Conservation (phyloP, 2,797 vertebrate species). For the Phalanger gymnotis region DNA sequence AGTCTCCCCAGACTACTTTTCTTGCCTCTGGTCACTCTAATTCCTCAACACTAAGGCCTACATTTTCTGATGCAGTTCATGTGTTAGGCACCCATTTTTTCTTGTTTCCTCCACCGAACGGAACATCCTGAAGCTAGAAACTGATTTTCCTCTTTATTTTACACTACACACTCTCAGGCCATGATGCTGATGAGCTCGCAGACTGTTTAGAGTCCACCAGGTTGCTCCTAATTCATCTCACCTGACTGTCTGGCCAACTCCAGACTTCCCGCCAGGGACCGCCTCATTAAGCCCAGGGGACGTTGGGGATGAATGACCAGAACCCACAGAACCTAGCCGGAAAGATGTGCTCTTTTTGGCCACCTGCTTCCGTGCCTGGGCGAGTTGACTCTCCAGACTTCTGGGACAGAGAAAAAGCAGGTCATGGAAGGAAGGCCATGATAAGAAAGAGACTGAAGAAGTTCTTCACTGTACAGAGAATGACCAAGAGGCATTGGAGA, state of each 20-base stretch:
- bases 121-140: neutral
- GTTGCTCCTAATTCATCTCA: slow-evolving; percentile 49
- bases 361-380: slow-evolving; percentile 93
- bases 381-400: slow-evolving; percentile 83
- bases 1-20: neutral
- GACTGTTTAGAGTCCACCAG: neutral
- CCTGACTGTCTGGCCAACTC: slow-evolving; percentile 77
- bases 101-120: slow-evolving; percentile 15
- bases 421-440: accelerated
- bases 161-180: neutral
- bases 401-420: slow-evolving; percentile 68
- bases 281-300: slow-evolving; percentile 78
- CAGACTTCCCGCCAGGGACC: slow-evolving; percentile 29
- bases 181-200: neutral
- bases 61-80: neutral
- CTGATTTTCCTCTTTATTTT: neutral
- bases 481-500: neutral
- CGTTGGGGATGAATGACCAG: slow-evolving; percentile 81
- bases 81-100: neutral
- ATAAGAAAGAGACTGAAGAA: neutral
- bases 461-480: neutral
- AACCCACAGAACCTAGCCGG: slow-evolving; percentile 84
- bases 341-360: slow-evolving; percentile 98
- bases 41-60: neutral
- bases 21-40: neutral